Conservation (phyloP, 2,797 vertebrate species). For the Benthosema pterotum region DNA sequence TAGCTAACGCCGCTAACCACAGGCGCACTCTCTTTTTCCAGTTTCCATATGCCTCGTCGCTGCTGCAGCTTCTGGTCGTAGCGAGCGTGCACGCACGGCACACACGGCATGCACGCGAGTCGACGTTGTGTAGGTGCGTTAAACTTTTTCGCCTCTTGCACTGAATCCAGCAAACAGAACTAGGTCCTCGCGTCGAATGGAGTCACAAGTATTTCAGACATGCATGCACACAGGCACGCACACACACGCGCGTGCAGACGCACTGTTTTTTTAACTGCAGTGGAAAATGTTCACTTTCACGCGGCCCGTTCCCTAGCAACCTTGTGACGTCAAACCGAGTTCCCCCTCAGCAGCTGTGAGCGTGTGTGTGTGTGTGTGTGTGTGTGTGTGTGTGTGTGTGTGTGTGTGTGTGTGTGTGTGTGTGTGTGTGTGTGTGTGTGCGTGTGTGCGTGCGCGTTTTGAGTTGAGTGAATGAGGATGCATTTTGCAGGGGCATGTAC, state of each 20-base stretch:
- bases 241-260: slow-evolving; percentile 20
- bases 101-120: not conserved
- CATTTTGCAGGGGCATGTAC: slow-evolving; percentile 33
- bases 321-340: slow-evolving; percentile 84
- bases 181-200: too few relatives aligned
- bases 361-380: slow-evolving; percentile 40
- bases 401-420: slow-evolving; percentile 21
- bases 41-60: too few relatives aligned
- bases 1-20: too few relatives aligned
- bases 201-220: not conserved
- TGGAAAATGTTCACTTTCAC: slow-evolving; percentile 86
- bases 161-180: too few relatives aligned
- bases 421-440: slow-evolving; percentile 34
- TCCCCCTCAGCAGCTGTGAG: slow-evolving; percentile 84
- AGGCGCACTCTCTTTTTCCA: too few relatives aligned
- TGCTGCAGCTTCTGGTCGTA: not conserved
- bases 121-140: too few relatives aligned
- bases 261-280: slow-evolving; percentile 65
- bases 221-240: not conserved
- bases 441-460: not conserved
- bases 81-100: slow-evolving; percentile 1
- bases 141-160: too few relatives aligned
- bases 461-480: slow-evolving; percentile 3
- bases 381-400: slow-evolving; percentile 12
- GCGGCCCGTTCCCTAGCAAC: slow-evolving; percentile 80